Conservation (phyloP, 1,140 invertebrate species). For the Drosophila setifemur region DNA sequence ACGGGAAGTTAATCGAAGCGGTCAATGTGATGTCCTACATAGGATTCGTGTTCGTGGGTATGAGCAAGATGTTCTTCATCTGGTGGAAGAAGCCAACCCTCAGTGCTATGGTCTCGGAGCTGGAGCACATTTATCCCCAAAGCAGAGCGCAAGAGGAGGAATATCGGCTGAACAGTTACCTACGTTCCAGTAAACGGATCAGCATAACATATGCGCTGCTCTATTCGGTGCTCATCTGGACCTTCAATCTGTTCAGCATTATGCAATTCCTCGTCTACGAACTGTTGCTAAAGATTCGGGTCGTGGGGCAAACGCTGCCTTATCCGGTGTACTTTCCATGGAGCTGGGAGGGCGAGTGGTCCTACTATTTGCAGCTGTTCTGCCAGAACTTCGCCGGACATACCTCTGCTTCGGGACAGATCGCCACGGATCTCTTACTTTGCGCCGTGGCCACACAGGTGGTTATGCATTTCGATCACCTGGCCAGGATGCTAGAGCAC, state of each 20-base stretch:
- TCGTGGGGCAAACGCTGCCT: constrained; percentile 46
- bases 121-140: constrained; percentile 56
- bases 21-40: constrained; percentile 69
- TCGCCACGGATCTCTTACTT: constrained; percentile 63
- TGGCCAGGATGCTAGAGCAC: constrained; percentile 24
- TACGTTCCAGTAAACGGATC: constrained; percentile 38
- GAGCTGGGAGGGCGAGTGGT: constrained; percentile 49
- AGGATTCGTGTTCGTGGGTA: constrained; percentile 59
- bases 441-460: constrained; percentile 61
- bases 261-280: constrained; percentile 64
- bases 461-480: constrained; percentile 69
- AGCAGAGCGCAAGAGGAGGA: constrained; percentile 13
- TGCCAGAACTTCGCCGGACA: constrained; percentile 56
- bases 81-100: constrained; percentile 51
- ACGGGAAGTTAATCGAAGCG: constrained; percentile 43
- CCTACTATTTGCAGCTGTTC: constrained; percentile 50
- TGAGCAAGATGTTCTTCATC: constrained; percentile 64
- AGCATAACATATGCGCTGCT: constrained; percentile 57
- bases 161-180: constrained; percentile 44
- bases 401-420: constrained; percentile 67
- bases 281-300: constrained; percentile 31
- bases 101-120: constrained; percentile 37
- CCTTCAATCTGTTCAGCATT: constrained; percentile 65
- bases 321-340: constrained; percentile 62
- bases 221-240: constrained; percentile 70